Evolutionary conservation across 64 coral and sea anemone species (phyloP).

Genomic region (Dendronephthya gigantea): DNA sequence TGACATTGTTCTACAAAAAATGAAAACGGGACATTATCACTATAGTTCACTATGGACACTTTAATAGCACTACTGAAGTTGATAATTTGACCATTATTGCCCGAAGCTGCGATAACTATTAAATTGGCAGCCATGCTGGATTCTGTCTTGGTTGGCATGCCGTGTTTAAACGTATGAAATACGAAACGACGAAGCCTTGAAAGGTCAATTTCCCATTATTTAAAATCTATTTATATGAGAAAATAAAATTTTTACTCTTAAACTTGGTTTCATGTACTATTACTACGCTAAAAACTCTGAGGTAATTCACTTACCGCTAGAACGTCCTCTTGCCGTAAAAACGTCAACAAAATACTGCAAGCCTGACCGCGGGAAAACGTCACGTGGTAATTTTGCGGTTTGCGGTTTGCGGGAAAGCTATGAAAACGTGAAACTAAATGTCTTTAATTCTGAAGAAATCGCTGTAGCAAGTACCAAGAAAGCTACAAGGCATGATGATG

Average conservation of each 20-base stretch:
- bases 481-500: too few relatives aligned
- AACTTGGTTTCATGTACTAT: neutral
- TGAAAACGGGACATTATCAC: too few relatives aligned
- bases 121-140: neutral
- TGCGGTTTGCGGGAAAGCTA: neutral
- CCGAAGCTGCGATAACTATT: too few relatives aligned
- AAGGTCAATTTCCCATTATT: neutral
- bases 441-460: too few relatives aligned
- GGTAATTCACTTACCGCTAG: too few relatives aligned
- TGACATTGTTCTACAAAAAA: too few relatives aligned
- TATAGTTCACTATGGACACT: too few relatives aligned
- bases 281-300: neutral
- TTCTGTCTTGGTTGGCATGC: neutral
- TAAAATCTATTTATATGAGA: neutral
- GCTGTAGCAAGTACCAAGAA: too few relatives aligned
- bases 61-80: too few relatives aligned
- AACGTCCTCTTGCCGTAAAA: neutral
- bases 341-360: neutral
- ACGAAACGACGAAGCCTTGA: neutral
- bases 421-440: constrained; percentile 7
- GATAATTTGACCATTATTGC: too few relatives aligned
- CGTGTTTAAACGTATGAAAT: neutral
- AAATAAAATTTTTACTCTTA: neutral
- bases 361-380: neutral
- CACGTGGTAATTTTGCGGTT: constrained; percentile 6